Percentiles rank a stretch among this genome's conserved stretches.
These are phyloP conservation scores for Ptilodon capucinus DNA, from an alignment of 2,888 invertebrate genomes.

Conservation along the genomic window DNA sequence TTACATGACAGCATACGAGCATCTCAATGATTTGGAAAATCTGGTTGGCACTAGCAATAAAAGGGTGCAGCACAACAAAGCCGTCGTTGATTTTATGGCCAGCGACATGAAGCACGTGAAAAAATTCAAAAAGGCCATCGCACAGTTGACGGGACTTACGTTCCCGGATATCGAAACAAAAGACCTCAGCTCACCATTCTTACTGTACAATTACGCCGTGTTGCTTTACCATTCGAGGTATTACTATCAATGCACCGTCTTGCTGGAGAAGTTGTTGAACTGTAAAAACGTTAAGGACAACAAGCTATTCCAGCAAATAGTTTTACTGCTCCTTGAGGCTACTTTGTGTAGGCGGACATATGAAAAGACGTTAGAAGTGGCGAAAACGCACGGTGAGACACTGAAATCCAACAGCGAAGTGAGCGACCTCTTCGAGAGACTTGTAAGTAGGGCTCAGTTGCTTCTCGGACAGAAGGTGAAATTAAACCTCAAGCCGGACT, in stretches of 20 bases:
- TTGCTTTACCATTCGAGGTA: conserved; percentile 89
- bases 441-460: conserved; percentile 67
- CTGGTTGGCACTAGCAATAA: conserved; percentile 84
- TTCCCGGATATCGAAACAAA: conserved; percentile 70
- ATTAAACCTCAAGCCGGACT: conserved; percentile 59
- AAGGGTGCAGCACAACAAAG: conserved; percentile 91
- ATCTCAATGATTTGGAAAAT: conserved; percentile 85
- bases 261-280: conserved; percentile 66
- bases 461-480: conserved; percentile 58
- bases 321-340: conserved; percentile 67
- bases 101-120: conserved; percentile 88
- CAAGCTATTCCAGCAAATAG: conserved; percentile 61
- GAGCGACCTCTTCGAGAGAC: conserved; percentile 62
- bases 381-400: conserved; percentile 61
- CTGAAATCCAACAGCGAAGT: conserved; percentile 59
- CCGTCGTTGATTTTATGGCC: conserved; percentile 91
- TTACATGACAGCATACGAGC: conserved; percentile 82
- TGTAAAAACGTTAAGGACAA: conserved; percentile 64
- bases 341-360: conserved; percentile 71
- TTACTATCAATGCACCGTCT: conserved; percentile 84
- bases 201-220: conserved; percentile 91
- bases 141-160: conserved; percentile 81
- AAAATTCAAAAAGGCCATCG: conserved; percentile 86
- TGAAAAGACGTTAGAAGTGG: conserved; percentile 67
- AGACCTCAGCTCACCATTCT: conserved; percentile 60